phyloP scores from a whole-genome alignment of 2,113 vertebrate species.

The Tyrannus savana region DNA sequence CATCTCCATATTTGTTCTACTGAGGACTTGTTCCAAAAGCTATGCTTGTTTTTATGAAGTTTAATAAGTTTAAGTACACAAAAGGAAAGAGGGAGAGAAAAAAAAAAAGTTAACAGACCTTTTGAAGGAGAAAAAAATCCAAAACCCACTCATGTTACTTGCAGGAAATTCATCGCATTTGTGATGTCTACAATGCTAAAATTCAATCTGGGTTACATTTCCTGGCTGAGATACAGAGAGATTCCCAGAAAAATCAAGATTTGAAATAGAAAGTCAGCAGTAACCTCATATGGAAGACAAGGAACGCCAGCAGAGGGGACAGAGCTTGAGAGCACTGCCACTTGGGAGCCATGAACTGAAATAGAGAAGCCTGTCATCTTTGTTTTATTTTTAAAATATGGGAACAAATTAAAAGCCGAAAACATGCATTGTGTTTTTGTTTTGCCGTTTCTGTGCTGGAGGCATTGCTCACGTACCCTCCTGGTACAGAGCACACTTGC shows the following conservation, averaged over 20 bases:
- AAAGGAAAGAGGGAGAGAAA: neutral
- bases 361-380: neutral
- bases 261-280: conserved; percentile 39
- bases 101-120: neutral
- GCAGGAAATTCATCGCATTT: neutral
- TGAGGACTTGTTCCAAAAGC: neutral
- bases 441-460: neutral
- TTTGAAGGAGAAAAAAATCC: neutral
- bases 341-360: neutral
- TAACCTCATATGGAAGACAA: neutral
- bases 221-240: neutral
- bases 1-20: neutral
- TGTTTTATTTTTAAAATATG: neutral
- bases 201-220: neutral
- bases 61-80: neutral
- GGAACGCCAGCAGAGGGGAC: conserved; percentile 1
- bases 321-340: neutral
- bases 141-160: neutral
- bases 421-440: neutral
- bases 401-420: neutral
- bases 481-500: neutral
- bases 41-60: neutral
- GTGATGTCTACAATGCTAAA: neutral
- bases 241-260: neutral
- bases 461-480: neutral